Percentiles rank a stretch among this genome's conserved stretches.
Conservation (phyloP, 2,888 invertebrate species). For the Leptodirus hochenwartii region DNA sequence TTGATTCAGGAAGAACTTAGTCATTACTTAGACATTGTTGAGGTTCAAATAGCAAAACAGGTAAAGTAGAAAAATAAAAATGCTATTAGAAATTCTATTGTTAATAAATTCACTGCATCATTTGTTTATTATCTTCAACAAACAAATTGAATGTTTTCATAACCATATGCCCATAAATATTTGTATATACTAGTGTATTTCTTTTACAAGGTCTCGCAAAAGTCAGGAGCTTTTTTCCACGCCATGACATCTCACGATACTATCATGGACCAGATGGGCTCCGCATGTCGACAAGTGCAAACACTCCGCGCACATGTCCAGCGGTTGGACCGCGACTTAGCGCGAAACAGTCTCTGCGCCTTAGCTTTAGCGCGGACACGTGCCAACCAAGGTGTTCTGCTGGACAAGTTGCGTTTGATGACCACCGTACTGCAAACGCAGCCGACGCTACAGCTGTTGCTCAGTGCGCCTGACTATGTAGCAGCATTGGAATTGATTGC, state of each 20-base stretch:
- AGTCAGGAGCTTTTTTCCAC: constrained; percentile 93
- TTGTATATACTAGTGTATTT: too few species aligned
- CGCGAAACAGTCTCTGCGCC: constrained; percentile 62
- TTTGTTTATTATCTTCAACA: too few species aligned
- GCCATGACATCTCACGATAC: constrained; percentile 97
- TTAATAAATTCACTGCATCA: too few species aligned
- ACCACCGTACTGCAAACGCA: constrained; percentile 95
- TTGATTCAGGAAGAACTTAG: constrained; percentile 57
- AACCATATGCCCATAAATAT: too few species aligned
- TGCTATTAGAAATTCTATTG: too few species aligned
- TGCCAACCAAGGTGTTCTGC: constrained; percentile 42
- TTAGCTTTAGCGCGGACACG: constrained; percentile 49
- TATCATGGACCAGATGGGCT: constrained; percentile 85
- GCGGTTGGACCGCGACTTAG: constrained; percentile 58
- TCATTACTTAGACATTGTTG: constrained; percentile 87
- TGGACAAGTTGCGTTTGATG: constrained; percentile 74
- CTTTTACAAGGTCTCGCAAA: too few species aligned
- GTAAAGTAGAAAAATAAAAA: too few species aligned
- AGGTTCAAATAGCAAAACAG: constrained; percentile 84
- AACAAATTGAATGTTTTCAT: too few species aligned
- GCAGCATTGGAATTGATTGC: constrained; percentile 92
- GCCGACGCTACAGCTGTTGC: constrained; percentile 83
- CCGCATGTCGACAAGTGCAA: constrained; percentile 60
- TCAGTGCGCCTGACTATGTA: constrained; percentile 93
- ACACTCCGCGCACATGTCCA: constrained; percentile 56